These are phyloP conservation scores for Zophobas morio DNA, from an alignment of 1,140 invertebrate genomes.

Conservation along the genomic window DNA sequence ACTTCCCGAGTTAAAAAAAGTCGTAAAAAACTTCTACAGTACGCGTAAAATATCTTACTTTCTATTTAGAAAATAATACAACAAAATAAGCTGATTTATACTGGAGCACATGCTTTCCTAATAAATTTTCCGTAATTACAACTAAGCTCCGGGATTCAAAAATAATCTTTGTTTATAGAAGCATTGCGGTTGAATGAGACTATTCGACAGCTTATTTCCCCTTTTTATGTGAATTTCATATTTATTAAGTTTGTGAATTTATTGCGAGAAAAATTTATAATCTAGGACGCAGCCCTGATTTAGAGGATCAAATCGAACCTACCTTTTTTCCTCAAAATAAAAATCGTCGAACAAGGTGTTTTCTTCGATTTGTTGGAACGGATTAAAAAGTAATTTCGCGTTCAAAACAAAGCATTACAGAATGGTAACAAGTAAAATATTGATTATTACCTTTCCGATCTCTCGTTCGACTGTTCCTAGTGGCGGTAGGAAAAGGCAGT, in stretches of 20 bases:
- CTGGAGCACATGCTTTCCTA: conserved; percentile 39
- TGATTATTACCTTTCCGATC: conserved; percentile 77
- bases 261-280: conserved; percentile 27
- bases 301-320: too few relatives aligned
- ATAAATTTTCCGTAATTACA: conserved; percentile 49
- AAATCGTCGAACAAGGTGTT: too few relatives aligned
- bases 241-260: conserved; percentile 36
- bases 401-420: too few relatives aligned
- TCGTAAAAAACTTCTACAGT: background rate
- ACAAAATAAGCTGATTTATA: conserved; percentile 19
- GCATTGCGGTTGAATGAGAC: conserved; percentile 49
- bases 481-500: conserved; percentile 73
- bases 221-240: conserved; percentile 38
- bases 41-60: conserved; percentile 17
- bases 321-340: too few relatives aligned
- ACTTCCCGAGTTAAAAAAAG: background rate
- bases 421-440: background rate
- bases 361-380: too few relatives aligned
- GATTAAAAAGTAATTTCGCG: background rate
- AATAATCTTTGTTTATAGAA: conserved; percentile 57
- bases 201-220: conserved; percentile 34
- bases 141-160: conserved; percentile 48
- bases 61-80: conserved; percentile 40
- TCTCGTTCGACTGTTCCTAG: conserved; percentile 72
- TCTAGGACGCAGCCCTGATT: background rate